phyloP scores from a whole-genome alignment of 1,140 invertebrate species.

The Anastrepha obliqua region DNA sequence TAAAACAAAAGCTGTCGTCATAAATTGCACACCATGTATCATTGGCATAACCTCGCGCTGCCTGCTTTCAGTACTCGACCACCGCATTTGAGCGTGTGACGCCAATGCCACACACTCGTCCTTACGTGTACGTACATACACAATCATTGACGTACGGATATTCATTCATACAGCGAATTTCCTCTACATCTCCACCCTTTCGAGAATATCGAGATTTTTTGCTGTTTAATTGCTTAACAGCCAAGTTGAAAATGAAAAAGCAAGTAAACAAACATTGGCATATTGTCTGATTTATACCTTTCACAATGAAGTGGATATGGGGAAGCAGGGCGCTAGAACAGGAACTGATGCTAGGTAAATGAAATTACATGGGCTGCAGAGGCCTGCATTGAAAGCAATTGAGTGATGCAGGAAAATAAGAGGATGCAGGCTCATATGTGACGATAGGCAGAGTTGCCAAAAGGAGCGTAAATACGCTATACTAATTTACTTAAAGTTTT shows the following conservation, averaged over 20 bases:
- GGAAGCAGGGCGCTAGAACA: neutral
- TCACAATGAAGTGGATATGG: neutral
- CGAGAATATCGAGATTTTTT: conserved; percentile 57
- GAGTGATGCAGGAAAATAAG: neutral
- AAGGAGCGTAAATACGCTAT: too few relatives aligned
- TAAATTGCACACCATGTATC: conserved; percentile 74
- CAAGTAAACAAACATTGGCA: conserved; percentile 73
- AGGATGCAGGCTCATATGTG: neutral
- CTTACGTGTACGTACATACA: neutral
- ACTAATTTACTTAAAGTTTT: too few relatives aligned
- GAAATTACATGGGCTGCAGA: neutral
- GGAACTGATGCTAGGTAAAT: neutral
- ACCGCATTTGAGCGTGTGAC: neutral
- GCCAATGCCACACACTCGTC: neutral
- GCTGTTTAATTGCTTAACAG: conserved; percentile 71
- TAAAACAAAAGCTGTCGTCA: conserved; percentile 71
- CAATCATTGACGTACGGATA: neutral
- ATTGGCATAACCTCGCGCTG: conserved; percentile 63
- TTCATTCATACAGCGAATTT: neutral
- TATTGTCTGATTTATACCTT: conserved; percentile 72
- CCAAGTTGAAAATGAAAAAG: conserved; percentile 67
- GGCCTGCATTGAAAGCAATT: neutral
- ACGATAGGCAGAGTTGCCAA: neutral
- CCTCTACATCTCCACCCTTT: neutral
- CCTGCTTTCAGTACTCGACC: neutral